Base-by-base conservation (phyloP, 2,888 invertebrate species). In the Tetranychus truncatus region DNA sequence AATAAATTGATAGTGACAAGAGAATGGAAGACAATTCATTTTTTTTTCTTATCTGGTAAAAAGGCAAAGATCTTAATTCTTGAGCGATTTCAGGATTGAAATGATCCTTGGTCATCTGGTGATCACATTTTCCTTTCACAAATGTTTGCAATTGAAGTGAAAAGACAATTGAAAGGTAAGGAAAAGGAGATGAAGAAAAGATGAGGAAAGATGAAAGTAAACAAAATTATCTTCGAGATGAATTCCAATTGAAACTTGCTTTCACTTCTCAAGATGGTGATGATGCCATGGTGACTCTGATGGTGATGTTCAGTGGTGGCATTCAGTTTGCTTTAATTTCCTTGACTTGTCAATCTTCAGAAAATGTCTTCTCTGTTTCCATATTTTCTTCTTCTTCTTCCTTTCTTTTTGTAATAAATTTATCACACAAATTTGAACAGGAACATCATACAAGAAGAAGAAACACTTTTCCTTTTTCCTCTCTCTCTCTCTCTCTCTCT, bases 1-100 rank as follows among this genome's bases (percentile, higher is more conserved):
- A 55, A 55, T 55, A 55, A 55, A 55, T 55, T 55, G 55, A 55
- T 55, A 55, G 55, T 55, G 55, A 55, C 55, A 55, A 55, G 55
- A 55, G 55, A 55, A 15, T 55, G 55, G 55, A 15, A 4, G 46
- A 46, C 1, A 46, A 55, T 15, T 34, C 34, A 34, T 34, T 34
- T 34, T 55, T 46, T 46, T 55, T 55, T 55, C 15, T 15, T 55
- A 15, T 55, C 55, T 3, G 15, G 11, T 55, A 2, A 55, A 55
- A 55, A 55, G 55, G 55, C 55, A 55, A 55, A 55, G 55, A 55
- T 55, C 55, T 55, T 55, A 55, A 55, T 55, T 55, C 55, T 9
- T 55, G 55, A 15, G 9, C 9, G 15, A 55, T 15, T 55, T 9
- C 15, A 55, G 55, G 55, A 55, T 15, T 55, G 55, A 55, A 55